phyloP scores from a whole-genome alignment of 2,113 vertebrate species.

The Cervus canadensis region DNA sequence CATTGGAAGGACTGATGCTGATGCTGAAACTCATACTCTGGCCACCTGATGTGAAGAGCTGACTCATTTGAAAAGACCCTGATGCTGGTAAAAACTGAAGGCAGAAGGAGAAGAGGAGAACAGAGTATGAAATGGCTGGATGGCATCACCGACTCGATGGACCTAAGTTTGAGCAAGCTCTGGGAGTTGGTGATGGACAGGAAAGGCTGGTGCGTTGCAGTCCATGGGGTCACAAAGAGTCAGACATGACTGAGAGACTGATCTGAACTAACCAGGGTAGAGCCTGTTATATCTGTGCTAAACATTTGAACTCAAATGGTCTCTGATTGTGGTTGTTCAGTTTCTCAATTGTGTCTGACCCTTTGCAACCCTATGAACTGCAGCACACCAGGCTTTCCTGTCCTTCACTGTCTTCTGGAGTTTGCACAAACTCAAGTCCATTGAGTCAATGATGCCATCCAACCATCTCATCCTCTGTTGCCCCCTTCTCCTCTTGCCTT shows the following conservation, averaged over 20 bases:
- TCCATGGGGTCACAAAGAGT: not conserved
- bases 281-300: fast-evolving
- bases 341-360: not conserved
- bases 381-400: not conserved
- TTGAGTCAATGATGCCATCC: not conserved
- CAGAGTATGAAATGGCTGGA: not conserved
- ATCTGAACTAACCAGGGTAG: not conserved
- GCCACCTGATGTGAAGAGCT: not conserved
- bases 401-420: not conserved
- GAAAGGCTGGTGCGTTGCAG: not conserved
- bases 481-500: not conserved
- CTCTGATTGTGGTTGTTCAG: not conserved
- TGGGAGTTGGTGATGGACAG: not conserved
- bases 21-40: not conserved
- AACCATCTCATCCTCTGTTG: not conserved
- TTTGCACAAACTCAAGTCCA: not conserved
- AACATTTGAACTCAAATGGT: not conserved
- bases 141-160: not conserved
- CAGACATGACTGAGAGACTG: fast-evolving
- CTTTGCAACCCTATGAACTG: not conserved
- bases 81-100: not conserved
- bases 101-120: not conserved
- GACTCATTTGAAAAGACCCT: not conserved
- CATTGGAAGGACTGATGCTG: not conserved
- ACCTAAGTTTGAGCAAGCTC: not conserved